These are phyloP conservation scores for Acanthopleura granulata DNA, from an alignment of 2,888 invertebrate genomes.

Conservation along the genomic window DNA sequence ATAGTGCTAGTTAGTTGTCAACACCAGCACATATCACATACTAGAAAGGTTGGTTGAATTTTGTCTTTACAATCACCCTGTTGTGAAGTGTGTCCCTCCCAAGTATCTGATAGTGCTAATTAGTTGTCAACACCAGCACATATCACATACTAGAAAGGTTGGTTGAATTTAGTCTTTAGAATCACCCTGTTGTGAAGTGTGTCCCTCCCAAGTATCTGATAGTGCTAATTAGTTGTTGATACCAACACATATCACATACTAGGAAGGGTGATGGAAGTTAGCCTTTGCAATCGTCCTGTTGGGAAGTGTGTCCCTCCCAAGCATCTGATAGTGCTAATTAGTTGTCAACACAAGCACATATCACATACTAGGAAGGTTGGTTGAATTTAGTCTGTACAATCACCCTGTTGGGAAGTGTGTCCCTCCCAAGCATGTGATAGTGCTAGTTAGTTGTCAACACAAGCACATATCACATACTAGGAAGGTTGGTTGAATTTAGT, in stretches of 20 bases:
- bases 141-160: not conserved
- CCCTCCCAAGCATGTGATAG: not conserved
- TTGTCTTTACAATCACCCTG: not conserved
- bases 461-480: not conserved
- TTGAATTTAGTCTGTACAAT: not conserved
- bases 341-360: not conserved
- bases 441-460: not conserved
- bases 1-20: conserved; percentile 1
- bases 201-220: not conserved
- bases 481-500: not conserved
- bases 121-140: not conserved
- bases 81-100: not conserved
- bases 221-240: not conserved
- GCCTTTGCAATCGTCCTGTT: not conserved
- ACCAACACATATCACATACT: not conserved
- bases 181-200: not conserved
- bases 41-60: not conserved
- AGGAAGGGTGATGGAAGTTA: not conserved
- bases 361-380: not conserved
- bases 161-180: not conserved
- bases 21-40: not conserved
- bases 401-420: no score
- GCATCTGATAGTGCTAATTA: conserved; percentile 4
- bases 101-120: conserved; percentile 1
- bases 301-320: not conserved